Base-by-base conservation (phyloP, 2,888 invertebrate species). In the Vesta saturnalis region DNA sequence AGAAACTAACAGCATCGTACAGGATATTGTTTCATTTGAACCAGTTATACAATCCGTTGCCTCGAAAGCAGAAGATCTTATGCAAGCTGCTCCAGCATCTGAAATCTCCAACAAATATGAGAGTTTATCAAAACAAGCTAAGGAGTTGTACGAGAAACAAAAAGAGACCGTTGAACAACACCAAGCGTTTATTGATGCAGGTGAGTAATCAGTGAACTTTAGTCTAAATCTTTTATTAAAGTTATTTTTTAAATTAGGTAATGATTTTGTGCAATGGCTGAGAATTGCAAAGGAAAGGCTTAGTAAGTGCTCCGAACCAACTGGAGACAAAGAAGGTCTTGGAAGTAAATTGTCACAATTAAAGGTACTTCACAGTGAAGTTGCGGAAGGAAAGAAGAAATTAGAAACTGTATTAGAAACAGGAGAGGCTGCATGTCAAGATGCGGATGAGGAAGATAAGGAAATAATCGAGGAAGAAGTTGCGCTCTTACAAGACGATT, bases 1-100 rank as follows among this genome's bases (percentile, higher is more conserved):
- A 74, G 94, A 95, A 85, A 96, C 96, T 65, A 95, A 95, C 85
- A 95, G 94, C 83, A 94, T 97, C 80, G 95, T 97, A 49, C 96
- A 97, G 85, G 97, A 98, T 85, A 97, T 97, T 80, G 95, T 96
- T 74, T 95, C 96, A 60, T 96, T 97, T 85, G 96, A 97, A 83
- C 97, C 97, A 59, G 96, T 97, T 94, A 96, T 97, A 77, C 96
- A 96, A 83, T 96, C 96, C 49, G 95, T 97, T 46, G 92, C 95
- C 63, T 94, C 93, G 60, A 97, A 97, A 86, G 97, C 96, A 72
- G 95, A 94, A 76, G 95, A 95, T 85, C 86, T 97, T 76, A 93
- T 94, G 85, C 94, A 95, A 85, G 94, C 94, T 69, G 94, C 93
- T 62, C 96, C 96, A 1, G 95, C 96, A 10, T 93, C 94, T 19